These are phyloP conservation scores for Suncus etruscus DNA, from an alignment of 2,113 vertebrate genomes.

Conservation along the genomic window DNA sequence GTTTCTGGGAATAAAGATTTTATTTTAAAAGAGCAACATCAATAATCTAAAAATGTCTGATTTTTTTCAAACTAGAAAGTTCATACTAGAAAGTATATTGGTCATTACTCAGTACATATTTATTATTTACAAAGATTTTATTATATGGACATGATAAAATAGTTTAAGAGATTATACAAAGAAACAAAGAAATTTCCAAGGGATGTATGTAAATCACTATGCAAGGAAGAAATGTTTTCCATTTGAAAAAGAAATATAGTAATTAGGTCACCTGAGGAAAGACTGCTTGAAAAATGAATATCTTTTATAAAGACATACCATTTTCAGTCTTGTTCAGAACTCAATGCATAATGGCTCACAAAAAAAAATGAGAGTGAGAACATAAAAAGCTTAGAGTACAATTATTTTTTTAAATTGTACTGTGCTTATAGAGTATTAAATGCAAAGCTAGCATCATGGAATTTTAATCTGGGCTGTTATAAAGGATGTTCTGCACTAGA, in stretches of 20 bases:
- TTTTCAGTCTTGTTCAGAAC: conserved; percentile 57
- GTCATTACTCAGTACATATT: conserved; percentile 12
- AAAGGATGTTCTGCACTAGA: not conserved
- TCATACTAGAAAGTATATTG: conserved; percentile 48
- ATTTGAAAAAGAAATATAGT: conserved; percentile 63
- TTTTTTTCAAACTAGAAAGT: conserved; percentile 36
- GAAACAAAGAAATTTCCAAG: conserved; percentile 28
- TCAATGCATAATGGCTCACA: conserved; percentile 4
- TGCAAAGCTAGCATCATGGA: not conserved
- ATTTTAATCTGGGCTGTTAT: not conserved
- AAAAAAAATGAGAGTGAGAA: not conserved
- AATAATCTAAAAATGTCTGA: conserved; percentile 29
- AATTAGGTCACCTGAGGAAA: conserved; percentile 77
- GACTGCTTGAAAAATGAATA: conserved; percentile 55
- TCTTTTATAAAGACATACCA: conserved; percentile 66
- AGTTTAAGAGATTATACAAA: conserved; percentile 46
- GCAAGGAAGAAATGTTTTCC: conserved; percentile 58
- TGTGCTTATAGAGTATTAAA: not conserved
- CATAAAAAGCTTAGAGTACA: conserved; percentile 25
- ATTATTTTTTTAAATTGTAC: conserved; percentile 44
- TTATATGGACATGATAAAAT: not conserved
- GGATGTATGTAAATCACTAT: conserved; percentile 60
- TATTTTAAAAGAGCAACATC: not conserved
- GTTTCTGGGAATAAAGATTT: conserved; percentile 29
- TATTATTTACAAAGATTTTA: conserved; percentile 55